Evolutionary conservation across 2,797 vertebrate genomes (phyloP).

Genomic region (Chrysocyon brachyurus): DNA sequence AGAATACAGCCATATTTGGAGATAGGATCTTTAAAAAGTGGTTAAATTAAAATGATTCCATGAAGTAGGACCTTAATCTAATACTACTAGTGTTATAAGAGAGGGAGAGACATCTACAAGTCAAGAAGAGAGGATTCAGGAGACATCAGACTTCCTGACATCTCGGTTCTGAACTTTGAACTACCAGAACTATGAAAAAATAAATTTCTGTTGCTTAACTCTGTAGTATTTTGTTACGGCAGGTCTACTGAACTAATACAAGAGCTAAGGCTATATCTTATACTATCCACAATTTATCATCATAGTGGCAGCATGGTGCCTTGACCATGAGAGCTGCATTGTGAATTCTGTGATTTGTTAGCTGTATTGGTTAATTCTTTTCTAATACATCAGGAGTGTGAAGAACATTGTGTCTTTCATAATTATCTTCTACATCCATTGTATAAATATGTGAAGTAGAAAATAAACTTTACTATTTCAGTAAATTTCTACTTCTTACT

Average conservation of each 20-base stretch:
- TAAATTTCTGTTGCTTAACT: neutral
- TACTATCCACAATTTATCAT: neutral
- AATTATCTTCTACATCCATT: slow-evolving; percentile 28
- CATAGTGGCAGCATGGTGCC: neutral
- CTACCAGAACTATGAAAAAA: neutral
- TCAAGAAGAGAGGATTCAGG: neutral
- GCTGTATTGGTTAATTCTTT: neutral
- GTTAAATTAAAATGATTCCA: neutral
- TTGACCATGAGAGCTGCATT: neutral
- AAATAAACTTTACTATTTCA: slow-evolving; percentile 41
- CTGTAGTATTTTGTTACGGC: neutral
- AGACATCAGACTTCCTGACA: neutral
- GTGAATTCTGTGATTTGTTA: neutral
- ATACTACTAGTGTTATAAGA: neutral
- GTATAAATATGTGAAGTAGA: neutral
- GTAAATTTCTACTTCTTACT: slow-evolving; percentile 2
- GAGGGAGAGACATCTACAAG: neutral
- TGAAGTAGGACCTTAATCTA: neutral
- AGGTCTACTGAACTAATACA: neutral
- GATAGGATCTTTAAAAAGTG: neutral
- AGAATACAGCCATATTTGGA: neutral
- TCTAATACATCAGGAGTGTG: neutral
- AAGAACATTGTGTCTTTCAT: neutral
- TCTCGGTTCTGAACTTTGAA: neutral
- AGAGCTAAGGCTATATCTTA: neutral